These are phyloP conservation scores for Loripinus fragilis DNA, from an alignment of 2,888 invertebrate genomes.

Conservation along the genomic window DNA sequence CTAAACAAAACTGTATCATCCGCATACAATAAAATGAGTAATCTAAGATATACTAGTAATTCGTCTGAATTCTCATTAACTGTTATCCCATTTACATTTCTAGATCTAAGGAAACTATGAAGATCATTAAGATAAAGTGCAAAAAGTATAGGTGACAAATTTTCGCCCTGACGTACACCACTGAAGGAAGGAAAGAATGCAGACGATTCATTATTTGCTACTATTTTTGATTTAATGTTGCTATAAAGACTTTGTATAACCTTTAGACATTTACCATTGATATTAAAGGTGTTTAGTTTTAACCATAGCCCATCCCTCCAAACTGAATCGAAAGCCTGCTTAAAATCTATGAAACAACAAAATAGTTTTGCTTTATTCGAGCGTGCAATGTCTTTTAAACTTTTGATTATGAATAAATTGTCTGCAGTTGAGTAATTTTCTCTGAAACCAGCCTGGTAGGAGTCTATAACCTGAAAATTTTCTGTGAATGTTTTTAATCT, in stretches of 20 bases:
- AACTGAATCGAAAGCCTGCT: neutral
- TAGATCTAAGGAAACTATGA: neutral
- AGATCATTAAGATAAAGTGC: neutral
- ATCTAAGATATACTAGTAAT: neutral
- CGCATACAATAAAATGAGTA: neutral
- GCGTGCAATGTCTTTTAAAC: neutral
- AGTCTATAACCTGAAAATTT: neutral
- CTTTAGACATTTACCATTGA: neutral
- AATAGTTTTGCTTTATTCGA: neutral
- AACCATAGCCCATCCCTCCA: neutral
- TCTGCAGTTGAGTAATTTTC: neutral
- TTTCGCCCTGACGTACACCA: neutral
- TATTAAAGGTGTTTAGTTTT: neutral
- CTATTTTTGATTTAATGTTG: neutral
- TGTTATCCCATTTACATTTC: too few species aligned
- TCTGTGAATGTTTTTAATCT: slow-evolving; percentile 14
- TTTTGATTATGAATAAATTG: neutral
- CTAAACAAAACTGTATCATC: neutral
- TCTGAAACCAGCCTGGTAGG: neutral
- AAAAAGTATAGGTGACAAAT: neutral
- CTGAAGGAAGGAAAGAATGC: neutral
- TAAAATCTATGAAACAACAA: neutral
- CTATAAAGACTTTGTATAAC: neutral
- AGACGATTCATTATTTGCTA: neutral
- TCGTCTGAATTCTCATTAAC: neutral